A percentile compares a stretch with the other conserved stretches of the same genome.
phyloP scores from a whole-genome alignment of 2,888 invertebrate genomes.

The Vanessa cardui region DNA sequence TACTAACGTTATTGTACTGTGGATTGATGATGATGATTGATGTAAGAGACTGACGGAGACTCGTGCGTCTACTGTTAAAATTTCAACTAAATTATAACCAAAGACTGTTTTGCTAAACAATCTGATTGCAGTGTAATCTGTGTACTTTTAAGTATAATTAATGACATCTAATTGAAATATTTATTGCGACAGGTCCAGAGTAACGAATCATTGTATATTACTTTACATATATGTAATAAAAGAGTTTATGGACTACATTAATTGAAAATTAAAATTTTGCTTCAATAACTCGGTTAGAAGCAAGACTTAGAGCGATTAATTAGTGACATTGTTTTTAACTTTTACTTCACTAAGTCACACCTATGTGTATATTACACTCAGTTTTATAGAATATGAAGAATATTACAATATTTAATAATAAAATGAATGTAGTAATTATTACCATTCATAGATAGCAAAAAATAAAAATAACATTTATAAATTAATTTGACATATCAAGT shows the following conservation, averaged over 20 bases:
- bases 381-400: not conserved
- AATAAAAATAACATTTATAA: not conserved
- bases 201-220: not conserved
- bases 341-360: not conserved
- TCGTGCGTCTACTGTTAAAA: conserved; percentile 1
- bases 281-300: not conserved
- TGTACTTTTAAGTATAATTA: not conserved
- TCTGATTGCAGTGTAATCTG: conserved; percentile 3
- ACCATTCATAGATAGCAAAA: conserved; percentile 9
- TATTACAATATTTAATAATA: not conserved
- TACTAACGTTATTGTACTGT: conserved; percentile 3
- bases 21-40: conserved; percentile 6
- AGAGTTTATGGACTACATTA: not conserved
- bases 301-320: not conserved
- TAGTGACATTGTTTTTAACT: not conserved
- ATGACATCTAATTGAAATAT: conserved; percentile 8
- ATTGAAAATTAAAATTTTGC: not conserved
- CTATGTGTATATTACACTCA: not conserved
- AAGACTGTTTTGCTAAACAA: conserved; percentile 17
- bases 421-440: not conserved
- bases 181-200: conserved; percentile 4
- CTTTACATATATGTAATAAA: not conserved
- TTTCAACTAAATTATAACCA: conserved; percentile 19
- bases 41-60: conserved; percentile 11
- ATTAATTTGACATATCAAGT: conserved; percentile 2